phyloP scores from a whole-genome alignment of 2,888 invertebrate genomes.

The Mantis religiosa region DNA sequence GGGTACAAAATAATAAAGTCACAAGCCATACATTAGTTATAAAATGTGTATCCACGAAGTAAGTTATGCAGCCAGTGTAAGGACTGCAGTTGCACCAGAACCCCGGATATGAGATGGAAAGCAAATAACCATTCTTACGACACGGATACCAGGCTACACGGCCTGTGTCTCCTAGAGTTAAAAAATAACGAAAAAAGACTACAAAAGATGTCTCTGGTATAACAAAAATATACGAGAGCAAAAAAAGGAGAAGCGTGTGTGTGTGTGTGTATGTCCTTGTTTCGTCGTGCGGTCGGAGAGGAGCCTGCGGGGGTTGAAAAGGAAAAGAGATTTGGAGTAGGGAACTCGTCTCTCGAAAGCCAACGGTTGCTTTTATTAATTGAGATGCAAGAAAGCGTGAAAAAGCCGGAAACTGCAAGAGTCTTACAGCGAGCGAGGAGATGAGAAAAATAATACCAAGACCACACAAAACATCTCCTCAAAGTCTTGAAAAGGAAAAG shows the following conservation, averaged over 20 bases:
- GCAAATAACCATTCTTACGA: background rate
- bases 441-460: slow-evolving; percentile 9
- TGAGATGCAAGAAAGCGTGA: slow-evolving; percentile 18
- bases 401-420: slow-evolving; percentile 15
- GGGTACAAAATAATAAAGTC: no score
- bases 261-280: background rate
- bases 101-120: background rate
- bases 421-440: slow-evolving; percentile 2
- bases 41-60: no score
- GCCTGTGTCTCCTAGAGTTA: background rate
- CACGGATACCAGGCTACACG: background rate
- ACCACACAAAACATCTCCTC: background rate
- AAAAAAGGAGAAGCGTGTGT: background rate
- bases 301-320: background rate
- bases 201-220: background rate
- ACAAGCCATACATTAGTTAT: no score
- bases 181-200: background rate
- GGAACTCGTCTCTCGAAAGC: background rate
- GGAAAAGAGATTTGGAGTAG: background rate
- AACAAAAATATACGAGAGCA: background rate
- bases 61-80: background rate
- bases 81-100: background rate
- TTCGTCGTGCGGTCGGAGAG: background rate
- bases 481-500: background rate
- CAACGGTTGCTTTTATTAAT: slow-evolving; percentile 12